Evolutionary conservation across 2,888 invertebrate genomes (phyloP).

Genomic region (Latheticus oryzae): DNA sequence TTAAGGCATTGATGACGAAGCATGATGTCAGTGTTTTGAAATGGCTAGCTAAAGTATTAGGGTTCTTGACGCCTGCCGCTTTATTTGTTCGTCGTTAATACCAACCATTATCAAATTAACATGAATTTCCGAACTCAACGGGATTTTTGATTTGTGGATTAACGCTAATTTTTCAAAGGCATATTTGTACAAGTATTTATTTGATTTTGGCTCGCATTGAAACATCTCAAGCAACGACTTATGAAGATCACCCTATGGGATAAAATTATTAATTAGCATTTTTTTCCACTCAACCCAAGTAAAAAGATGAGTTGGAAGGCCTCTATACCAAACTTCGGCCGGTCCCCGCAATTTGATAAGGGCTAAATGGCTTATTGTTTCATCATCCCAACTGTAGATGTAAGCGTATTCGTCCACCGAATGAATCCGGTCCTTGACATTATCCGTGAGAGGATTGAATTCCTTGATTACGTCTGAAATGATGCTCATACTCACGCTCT

Average conservation of each 20-base stretch:
- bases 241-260: slow-evolving; percentile 32
- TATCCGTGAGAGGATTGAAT: slow-evolving; percentile 30
- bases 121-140: slow-evolving; percentile 6
- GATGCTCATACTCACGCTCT: too few species aligned
- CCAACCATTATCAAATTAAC: slow-evolving; percentile 26
- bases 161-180: slow-evolving; percentile 26
- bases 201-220: slow-evolving; percentile 7
- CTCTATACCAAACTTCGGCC: slow-evolving; percentile 34
- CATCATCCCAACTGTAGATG: slow-evolving; percentile 32
- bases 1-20: too few species aligned
- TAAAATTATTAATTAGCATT: slow-evolving; percentile 25
- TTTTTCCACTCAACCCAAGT: slow-evolving; percentile 34
- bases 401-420: slow-evolving; percentile 40
- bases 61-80: too few species aligned
- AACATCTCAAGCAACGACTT: slow-evolving; percentile 15
- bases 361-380: slow-evolving; percentile 31
- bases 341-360: slow-evolving; percentile 32
- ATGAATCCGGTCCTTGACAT: slow-evolving; percentile 27
- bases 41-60: too few species aligned
- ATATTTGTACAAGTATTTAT: slow-evolving; percentile 29
- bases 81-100: slow-evolving; percentile 30
- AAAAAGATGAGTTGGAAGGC: slow-evolving; percentile 33
- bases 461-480: too few species aligned
- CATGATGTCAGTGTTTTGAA: too few species aligned
- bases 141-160: slow-evolving; percentile 28